phyloP scores from a whole-genome alignment of 1,140 invertebrate genomes.

The Harpegnathos saltator region DNA sequence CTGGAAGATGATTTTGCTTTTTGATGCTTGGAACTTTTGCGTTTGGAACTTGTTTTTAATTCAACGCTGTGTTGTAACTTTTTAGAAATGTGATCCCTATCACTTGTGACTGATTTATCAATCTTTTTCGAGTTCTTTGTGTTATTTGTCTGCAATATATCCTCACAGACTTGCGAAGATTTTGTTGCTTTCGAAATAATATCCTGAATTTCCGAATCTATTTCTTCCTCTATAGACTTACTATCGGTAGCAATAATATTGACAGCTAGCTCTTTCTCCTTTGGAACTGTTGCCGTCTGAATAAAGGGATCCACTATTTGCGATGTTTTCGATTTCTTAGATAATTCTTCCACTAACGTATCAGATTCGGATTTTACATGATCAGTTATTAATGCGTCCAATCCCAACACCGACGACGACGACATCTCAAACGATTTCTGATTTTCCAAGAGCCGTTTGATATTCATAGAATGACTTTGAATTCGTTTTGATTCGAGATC shows the following conservation, averaged over 20 bases:
- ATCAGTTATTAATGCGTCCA: constrained; percentile 68
- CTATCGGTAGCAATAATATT: constrained; percentile 38
- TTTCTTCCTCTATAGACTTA: constrained; percentile 61
- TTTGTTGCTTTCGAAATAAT: constrained; percentile 67
- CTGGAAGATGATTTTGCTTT: constrained; percentile 76
- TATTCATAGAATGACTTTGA: constrained; percentile 54
- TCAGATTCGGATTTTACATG: constrained; percentile 81
- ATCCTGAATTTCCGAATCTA: constrained; percentile 59
- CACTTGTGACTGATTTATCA: constrained; percentile 71
- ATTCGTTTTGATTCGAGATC: constrained; percentile 73
- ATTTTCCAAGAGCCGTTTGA: constrained; percentile 62
- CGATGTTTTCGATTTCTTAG: constrained; percentile 74
- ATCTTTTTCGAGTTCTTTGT: constrained; percentile 69
- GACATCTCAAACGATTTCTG: constrained; percentile 44
- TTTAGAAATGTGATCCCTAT: constrained; percentile 74
- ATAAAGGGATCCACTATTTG: constrained; percentile 52
- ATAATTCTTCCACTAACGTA: constrained; percentile 80
- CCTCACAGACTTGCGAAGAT: constrained; percentile 70
- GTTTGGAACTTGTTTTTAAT: constrained; percentile 76
- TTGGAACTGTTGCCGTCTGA: constrained; percentile 38
- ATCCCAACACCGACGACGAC: constrained; percentile 49
- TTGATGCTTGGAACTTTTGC: constrained; percentile 79
- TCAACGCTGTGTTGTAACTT: constrained; percentile 75
- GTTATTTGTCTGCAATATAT: constrained; percentile 52
- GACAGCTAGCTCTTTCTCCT: constrained; percentile 43